Conservation (phyloP, 1,140 invertebrate species). For the Drosophila parvula region DNA sequence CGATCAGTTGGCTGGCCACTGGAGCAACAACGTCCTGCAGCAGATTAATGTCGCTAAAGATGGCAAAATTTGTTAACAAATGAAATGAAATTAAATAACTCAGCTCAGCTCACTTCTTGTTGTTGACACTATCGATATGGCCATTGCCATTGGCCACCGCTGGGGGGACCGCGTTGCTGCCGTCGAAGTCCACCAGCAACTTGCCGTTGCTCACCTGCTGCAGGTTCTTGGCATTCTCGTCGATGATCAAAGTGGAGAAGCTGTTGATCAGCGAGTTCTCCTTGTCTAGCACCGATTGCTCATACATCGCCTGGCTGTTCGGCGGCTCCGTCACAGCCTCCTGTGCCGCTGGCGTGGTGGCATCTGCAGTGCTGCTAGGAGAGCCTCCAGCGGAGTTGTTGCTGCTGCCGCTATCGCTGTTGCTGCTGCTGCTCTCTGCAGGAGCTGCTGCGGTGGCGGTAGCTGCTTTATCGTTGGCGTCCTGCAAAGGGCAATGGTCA, state of each 20-base stretch:
- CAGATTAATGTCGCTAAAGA: slow-evolving; percentile 75
- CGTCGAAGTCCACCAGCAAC: slow-evolving; percentile 66
- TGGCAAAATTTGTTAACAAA: not conserved
- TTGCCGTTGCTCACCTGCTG: slow-evolving; percentile 81
- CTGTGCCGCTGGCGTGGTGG: slow-evolving; percentile 14
- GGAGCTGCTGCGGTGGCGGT: slow-evolving; percentile 82
- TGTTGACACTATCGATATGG: slow-evolving; percentile 83
- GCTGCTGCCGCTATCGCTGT: slow-evolving; percentile 53
- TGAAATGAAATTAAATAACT: not conserved
- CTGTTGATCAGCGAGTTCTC: slow-evolving; percentile 82
- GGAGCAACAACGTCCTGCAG: slow-evolving; percentile 75
- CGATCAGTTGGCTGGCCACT: slow-evolving; percentile 76
- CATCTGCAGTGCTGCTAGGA: slow-evolving; percentile 47
- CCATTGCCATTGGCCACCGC: slow-evolving; percentile 79
- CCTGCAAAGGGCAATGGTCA: slow-evolving; percentile 29
- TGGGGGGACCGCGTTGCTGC: slow-evolving; percentile 46
- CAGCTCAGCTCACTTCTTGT: slow-evolving; percentile 75
- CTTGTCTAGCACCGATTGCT: slow-evolving; percentile 83
- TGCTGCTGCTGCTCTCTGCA: slow-evolving; percentile 60
- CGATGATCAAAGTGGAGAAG: slow-evolving; percentile 83
- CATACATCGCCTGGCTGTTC: slow-evolving; percentile 79
- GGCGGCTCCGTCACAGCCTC: slow-evolving; percentile 45
- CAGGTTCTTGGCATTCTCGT: slow-evolving; percentile 82
- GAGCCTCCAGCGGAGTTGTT: slow-evolving; percentile 68
- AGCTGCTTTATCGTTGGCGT: slow-evolving; percentile 81